Evolutionary conservation across 1,140 invertebrate species (phyloP).

Genomic region (Drosophila oshimai): DNA sequence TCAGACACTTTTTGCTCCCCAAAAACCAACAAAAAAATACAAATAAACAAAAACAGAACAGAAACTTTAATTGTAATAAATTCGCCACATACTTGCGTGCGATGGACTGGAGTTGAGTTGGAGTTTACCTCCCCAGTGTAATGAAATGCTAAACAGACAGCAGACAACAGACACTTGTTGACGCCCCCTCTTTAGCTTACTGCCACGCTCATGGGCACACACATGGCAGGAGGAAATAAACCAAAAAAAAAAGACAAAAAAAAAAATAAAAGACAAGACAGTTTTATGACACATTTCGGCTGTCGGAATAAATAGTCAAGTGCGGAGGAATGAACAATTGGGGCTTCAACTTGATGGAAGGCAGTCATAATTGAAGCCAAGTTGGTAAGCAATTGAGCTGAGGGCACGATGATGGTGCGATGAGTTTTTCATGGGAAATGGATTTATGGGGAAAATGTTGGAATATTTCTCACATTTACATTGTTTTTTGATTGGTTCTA

Average conservation of each 20-base stretch:
- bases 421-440: constrained; percentile 24
- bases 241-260: neutral
- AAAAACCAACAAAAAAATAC: neutral
- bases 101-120: neutral
- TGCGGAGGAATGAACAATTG: constrained; percentile 12
- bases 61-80: constrained; percentile 75
- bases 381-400: neutral
- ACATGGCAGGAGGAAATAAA: neutral
- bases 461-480: neutral
- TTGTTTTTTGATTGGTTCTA: neutral
- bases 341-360: constrained; percentile 23
- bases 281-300: constrained; percentile 48
- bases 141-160: constrained; percentile 51
- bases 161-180: constrained; percentile 50
- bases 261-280: constrained; percentile 39
- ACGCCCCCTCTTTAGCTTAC: constrained; percentile 16
- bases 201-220: constrained; percentile 10
- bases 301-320: constrained; percentile 38
- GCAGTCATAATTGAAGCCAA: constrained; percentile 34
- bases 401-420: too few species aligned
- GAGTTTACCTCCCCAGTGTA: constrained; percentile 27
- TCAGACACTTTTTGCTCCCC: constrained; percentile 23
- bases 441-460: constrained; percentile 7
- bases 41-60: neutral
- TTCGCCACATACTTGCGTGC: constrained; percentile 58